Base-by-base conservation (phyloP, 30 jellyfish, hydroid and myxozoan species). In the Sanderia malayensis region DNA sequence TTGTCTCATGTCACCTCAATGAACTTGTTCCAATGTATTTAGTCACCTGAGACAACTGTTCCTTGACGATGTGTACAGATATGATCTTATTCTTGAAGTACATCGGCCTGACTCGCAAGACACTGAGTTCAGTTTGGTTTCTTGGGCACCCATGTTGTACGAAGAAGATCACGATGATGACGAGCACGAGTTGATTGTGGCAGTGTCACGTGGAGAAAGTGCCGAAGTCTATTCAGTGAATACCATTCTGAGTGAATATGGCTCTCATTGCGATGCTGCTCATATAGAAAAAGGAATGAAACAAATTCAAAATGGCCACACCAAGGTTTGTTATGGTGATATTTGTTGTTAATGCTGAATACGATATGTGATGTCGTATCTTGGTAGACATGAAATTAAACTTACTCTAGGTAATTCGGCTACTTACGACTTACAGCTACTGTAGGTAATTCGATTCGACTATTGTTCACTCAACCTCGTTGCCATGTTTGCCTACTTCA, bases 61-160 rank as follows among this genome's bases (percentile, higher is more conserved):
- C 27, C 24, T 49, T 49, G 18, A 49, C 64, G 4, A 2, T 9
- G 64, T 18, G 3, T 49, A 6, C 13, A 70, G 71, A 45, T 49
- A 24, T 25, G 23, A 49, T 30, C 57, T 47, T 19, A 3, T 66
- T 28, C 53, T 79, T 1, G 82, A 67, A 31, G 55, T 79, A 17
- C 4, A n/a, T 22, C 53, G 90, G 23, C 26, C 19, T 1, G 76
- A 79, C 11, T 23, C 64, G 15, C 77, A 52, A 18, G 57, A 21
- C 17, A 68, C 82, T 4, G 90, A 66, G 11, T 59, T 31, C 58
- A 31, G 86, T 69, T 82, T 89, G 4, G 94, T 86, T 17, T 52
- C 83, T 1, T 86, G 96, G 96, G 90, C 96, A 0, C 96, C 96
- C 0, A 60, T 57, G 8, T 28, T 86, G 22, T 13, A 64, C 17